phyloP scores from a whole-genome alignment of 2,888 invertebrate species.

The Muschampia plurimacula region DNA sequence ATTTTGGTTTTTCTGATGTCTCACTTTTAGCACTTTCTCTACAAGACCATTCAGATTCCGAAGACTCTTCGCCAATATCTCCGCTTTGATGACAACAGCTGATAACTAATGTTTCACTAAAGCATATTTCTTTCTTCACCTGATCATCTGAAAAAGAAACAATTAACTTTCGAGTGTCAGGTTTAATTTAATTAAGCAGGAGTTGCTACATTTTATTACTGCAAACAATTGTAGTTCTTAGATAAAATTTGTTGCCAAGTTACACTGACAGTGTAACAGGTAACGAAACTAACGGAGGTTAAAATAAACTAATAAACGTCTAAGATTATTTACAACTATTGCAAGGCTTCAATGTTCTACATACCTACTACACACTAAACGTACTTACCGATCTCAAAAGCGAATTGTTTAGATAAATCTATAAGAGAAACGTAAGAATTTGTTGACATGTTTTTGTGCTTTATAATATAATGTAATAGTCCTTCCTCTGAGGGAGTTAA shows the following conservation, averaged over 20 bases:
- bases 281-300: too few relatives aligned
- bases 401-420: slow-evolving; percentile 72
- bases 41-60: slow-evolving; percentile 76
- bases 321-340: too few relatives aligned
- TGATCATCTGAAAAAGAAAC: slow-evolving; percentile 68
- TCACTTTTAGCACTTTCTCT: slow-evolving; percentile 57
- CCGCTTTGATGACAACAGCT: slow-evolving; percentile 78
- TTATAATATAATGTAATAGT: background rate
- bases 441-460: slow-evolving; percentile 52
- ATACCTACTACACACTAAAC: too few relatives aligned
- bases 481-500: too few relatives aligned
- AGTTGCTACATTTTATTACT: too few relatives aligned
- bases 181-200: too few relatives aligned
- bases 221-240: too few relatives aligned
- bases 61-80: slow-evolving; percentile 60
- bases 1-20: slow-evolving; percentile 54
- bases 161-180: too few relatives aligned
- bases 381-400: slow-evolving; percentile 72
- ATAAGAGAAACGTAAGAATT: slow-evolving; percentile 64
- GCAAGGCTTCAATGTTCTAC: too few relatives aligned
- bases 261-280: too few relatives aligned
- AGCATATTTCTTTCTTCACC: slow-evolving; percentile 78
- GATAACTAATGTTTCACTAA: slow-evolving; percentile 83
- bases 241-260: too few relatives aligned
- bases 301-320: too few relatives aligned